phyloP scores from a whole-genome alignment of 2,113 vertebrate genomes.

The Pituophis catenifer region DNA sequence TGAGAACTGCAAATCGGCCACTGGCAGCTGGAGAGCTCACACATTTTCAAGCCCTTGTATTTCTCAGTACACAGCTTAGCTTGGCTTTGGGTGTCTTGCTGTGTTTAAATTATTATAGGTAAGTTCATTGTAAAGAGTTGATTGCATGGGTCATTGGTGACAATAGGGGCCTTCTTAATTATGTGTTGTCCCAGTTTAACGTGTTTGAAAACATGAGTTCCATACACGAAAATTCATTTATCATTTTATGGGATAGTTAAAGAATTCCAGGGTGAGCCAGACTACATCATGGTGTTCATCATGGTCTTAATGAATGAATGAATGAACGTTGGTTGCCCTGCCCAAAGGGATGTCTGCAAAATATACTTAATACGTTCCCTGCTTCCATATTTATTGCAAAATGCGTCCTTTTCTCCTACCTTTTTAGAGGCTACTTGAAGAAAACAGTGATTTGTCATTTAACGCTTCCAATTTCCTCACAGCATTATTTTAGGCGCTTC shows the following conservation, averaged over 20 bases:
- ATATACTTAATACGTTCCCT: not conserved
- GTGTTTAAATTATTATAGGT: conserved; percentile 96
- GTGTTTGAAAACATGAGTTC: not conserved
- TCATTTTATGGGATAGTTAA: not conserved
- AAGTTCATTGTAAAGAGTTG: conserved; percentile 1
- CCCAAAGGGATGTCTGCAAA: not conserved
- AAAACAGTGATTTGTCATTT: not conserved
- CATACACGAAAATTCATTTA: not conserved
- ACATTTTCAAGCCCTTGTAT: conserved; percentile 79
- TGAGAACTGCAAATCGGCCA: conserved; percentile 86
- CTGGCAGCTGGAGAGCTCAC: conserved; percentile 89
- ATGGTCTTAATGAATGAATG: not conserved
- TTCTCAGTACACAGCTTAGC: conserved; percentile 89
- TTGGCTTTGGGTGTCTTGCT: conserved; percentile 85
- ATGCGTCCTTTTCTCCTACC: not conserved
- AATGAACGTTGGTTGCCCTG: too few relatives aligned
- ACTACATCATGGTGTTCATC: too few relatives aligned
- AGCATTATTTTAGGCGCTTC: conserved; percentile 88
- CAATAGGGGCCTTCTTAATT: not conserved
- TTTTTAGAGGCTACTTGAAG: not conserved
- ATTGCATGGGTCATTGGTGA: not conserved
- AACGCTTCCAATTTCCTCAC: conserved; percentile 35
- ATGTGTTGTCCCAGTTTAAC: not conserved
- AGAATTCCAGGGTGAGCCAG: not conserved
- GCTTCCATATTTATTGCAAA: not conserved